These are phyloP conservation scores for Desmodus rotundus DNA, from an alignment of 2,113 vertebrate species.

Conservation along the genomic window DNA sequence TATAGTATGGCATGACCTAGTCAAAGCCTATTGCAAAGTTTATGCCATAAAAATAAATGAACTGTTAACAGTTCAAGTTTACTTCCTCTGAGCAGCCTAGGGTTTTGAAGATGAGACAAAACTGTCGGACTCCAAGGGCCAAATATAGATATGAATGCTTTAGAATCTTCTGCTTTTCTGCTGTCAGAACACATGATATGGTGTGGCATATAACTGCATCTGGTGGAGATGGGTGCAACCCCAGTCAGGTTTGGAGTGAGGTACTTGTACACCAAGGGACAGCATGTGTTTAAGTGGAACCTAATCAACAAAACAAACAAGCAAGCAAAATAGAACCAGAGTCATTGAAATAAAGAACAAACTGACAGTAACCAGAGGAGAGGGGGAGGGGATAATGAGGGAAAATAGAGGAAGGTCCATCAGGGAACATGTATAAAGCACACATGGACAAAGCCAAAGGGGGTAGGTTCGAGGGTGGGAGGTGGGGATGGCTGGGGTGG, in stretches of 20 bases:
- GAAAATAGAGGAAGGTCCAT: no score
- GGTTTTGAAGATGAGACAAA: slow-evolving; percentile 4
- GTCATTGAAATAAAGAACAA: no score
- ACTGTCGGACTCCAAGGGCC: not conserved
- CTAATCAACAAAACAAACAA: no score
- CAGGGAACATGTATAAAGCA: no score
- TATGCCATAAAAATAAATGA: not conserved
- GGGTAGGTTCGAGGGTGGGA: no score
- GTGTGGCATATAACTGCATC: not conserved
- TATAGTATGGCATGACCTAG: not conserved
- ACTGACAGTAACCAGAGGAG: no score
- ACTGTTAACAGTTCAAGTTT: not conserved
- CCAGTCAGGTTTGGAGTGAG: not conserved
- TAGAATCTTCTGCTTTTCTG: slow-evolving; percentile 7
- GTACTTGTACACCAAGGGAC: no score
- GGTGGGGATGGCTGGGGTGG: no score
- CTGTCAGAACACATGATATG: not conserved
- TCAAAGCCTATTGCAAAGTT: not conserved
- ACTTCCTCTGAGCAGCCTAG: not conserved
- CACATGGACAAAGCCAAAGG: no score
- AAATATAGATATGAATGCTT: not conserved
- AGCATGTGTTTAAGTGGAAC: not conserved
- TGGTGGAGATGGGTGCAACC: not conserved
- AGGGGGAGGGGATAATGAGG: no score
- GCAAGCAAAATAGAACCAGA: no score